Evolutionary conservation across 1,140 invertebrate genomes (phyloP).

Genomic region (Zaprionus africanus): DNA sequence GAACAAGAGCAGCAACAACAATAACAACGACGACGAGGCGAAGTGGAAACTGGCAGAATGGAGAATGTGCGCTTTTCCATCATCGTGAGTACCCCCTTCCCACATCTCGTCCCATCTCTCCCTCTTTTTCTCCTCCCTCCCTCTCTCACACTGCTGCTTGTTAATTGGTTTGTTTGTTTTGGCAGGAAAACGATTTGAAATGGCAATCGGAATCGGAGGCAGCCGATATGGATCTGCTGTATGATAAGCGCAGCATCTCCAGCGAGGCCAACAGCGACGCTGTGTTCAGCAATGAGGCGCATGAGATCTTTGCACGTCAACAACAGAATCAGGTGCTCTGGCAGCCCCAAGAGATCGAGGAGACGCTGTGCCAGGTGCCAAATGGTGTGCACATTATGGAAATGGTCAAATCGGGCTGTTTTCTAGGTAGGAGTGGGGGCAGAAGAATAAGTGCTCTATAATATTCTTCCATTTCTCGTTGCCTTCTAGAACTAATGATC

Average conservation of each 20-base stretch:
- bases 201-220: slow-evolving; percentile 76
- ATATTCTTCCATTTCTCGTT: not conserved
- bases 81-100: slow-evolving; percentile 68
- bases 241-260: slow-evolving; percentile 84
- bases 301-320: slow-evolving; percentile 73
- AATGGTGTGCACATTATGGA: slow-evolving; percentile 85
- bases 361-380: slow-evolving; percentile 84
- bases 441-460: not conserved
- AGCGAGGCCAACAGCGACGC: slow-evolving; percentile 85
- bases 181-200: slow-evolving; percentile 82
- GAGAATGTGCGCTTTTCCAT: slow-evolving; percentile 84
- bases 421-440: slow-evolving; percentile 53
- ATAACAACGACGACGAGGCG: slow-evolving; percentile 14
- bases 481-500: slow-evolving; percentile 53
- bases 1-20: slow-evolving; percentile 14
- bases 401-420: slow-evolving; percentile 84
- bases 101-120: not conserved
- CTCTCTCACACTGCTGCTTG: not conserved
- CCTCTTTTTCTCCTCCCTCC: not conserved
- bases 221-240: slow-evolving; percentile 67
- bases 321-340: slow-evolving; percentile 84
- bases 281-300: slow-evolving; percentile 78
- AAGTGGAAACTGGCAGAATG: slow-evolving; percentile 61
- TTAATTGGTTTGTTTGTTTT: slow-evolving; percentile 52
- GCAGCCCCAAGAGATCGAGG: slow-evolving; percentile 81